Base-by-base conservation (phyloP, 2,888 invertebrate genomes). In the Tetheella fluctuosa region DNA sequence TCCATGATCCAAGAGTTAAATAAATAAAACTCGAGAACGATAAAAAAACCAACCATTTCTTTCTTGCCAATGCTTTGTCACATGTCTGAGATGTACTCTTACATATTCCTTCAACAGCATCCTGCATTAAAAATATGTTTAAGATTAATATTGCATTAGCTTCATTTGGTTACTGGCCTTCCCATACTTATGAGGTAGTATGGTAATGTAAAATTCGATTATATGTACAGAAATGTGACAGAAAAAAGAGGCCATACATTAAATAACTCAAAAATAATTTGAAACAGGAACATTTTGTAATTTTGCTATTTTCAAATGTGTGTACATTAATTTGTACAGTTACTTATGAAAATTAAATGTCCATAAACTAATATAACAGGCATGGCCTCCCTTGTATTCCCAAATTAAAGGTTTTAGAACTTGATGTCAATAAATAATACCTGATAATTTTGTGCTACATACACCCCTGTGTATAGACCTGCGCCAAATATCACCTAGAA, bases 371-470 rank as follows among this genome's bases (percentile, higher is more conserved):
- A 39, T 39, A 58, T 55, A 59, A n/a, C 34, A 63, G 52, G 54
- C 68, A 77, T 77, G 80, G 80, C 80, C 81, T 84, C 81, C 76
- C 83, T 82, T 81, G 80, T 70, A 69, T 52, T 64, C 39, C 62
- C 54, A 56, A 28, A n/a, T n/a, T n/a, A n/a, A n/a, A 61, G 61
- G 64, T 58, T 63, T 55, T 42, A 48, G 23, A 20, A 48, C 48
- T 20, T 25, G 23, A 48, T 25, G 15, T 3, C 23, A 57, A 23
- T 30, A 39, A 42, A 55, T 48, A 15, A 10, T 93, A 96, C 96
- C 93, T 96, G 94, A 89, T 96, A 96, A 86, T 96, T 96, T 91
- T 97, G 97, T 73, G 94, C 94, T 69, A 96, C 72, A 79, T 96
- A 97, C 59, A 97, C 94, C 34, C 97, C 97, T 54, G 95, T 91